Evolutionary conservation across 2,797 vertebrate species (phyloP).

Genomic region (Hyperoplus lanceolatus): DNA sequence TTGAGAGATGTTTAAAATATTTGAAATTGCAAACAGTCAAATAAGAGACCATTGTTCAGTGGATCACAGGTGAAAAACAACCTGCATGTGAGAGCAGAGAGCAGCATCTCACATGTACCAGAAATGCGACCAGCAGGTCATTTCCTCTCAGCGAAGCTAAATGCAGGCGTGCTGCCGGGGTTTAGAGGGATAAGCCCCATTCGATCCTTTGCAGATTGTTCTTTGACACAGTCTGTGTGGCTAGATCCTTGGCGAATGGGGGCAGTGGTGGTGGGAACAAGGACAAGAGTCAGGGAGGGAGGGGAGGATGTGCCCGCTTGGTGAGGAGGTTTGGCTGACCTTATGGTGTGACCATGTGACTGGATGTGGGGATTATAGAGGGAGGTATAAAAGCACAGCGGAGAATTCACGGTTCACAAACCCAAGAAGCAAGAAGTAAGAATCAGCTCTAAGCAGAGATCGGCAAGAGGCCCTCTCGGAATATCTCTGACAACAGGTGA

Average conservation of each 20-base stretch:
- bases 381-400: constrained; percentile 71
- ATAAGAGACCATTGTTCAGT: not conserved
- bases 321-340: constrained; percentile 59
- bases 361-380: constrained; percentile 69
- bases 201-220: constrained; percentile 66
- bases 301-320: constrained; percentile 20
- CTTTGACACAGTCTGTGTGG: constrained; percentile 54
- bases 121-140: constrained; percentile 23
- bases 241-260: not conserved
- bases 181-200: constrained; percentile 70
- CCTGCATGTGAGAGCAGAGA: constrained; percentile 17
- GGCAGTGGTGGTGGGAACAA: not conserved
- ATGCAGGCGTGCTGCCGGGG: constrained; percentile 40
- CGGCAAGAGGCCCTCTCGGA: constrained; percentile 29
- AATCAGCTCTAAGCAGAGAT: constrained; percentile 46
- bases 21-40: not conserved
- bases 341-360: constrained; percentile 69
- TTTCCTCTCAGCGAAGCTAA: constrained; percentile 31
- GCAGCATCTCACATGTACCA: constrained; percentile 59
- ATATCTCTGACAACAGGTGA: constrained; percentile 72
- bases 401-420: constrained; percentile 4
- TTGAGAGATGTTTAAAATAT: not conserved
- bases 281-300: not conserved
- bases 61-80: not conserved
- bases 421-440: constrained; percentile 13